Percentiles rank a stretch among this genome's conserved stretches.
Conservation (phyloP, 2,888 invertebrate species). For the Ariolimax columbianus region DNA sequence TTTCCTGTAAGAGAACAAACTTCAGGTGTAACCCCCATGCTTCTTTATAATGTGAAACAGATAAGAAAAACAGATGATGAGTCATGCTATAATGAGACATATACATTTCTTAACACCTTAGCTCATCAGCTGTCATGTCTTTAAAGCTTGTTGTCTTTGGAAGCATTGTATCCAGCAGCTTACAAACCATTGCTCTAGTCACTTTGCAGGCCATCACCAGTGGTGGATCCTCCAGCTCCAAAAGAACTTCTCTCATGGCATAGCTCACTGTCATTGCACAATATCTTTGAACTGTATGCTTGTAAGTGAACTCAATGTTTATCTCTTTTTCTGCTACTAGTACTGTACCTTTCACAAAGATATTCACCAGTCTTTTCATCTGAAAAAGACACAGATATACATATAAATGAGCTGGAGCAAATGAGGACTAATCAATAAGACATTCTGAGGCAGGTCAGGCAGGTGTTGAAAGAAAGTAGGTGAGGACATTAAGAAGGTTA, state of each 20-base stretch:
- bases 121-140: slow-evolving; percentile 48
- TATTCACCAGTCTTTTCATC: slow-evolving; percentile 40
- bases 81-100: no score
- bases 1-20: no score
- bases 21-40: no score
- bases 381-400: neutral
- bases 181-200: slow-evolving; percentile 34
- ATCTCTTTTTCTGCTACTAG: slow-evolving; percentile 46
- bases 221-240: slow-evolving; percentile 48
- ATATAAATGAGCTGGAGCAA: neutral
- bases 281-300: slow-evolving; percentile 30
- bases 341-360: slow-evolving; percentile 30
- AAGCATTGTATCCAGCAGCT: slow-evolving; percentile 11
- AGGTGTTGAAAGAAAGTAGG: neutral
- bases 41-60: no score
- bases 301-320: slow-evolving; percentile 25
- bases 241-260: slow-evolving; percentile 33
- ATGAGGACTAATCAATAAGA: neutral
- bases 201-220: slow-evolving; percentile 41
- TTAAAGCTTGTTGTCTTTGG: slow-evolving; percentile 38
- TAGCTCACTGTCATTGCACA: slow-evolving; percentile 40
- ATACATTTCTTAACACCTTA: slow-evolving; percentile 32
- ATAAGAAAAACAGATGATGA: no score
- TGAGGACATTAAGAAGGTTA: no score
- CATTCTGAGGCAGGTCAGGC: neutral